Conservation (phyloP, 2,113 vertebrate species). For the human (Homo sapiens) region GRCh38 chr21:17514001-17514500, state of each 20-base stretch:
- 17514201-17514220: background rate
- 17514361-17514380: background rate
- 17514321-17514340: slow-evolving; percentile 75
- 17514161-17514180: background rate
- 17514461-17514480: background rate
- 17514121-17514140: background rate
- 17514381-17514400: background rate
- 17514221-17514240: background rate
- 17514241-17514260: slow-evolving; percentile 30
- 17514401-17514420: background rate
- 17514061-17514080: background rate
- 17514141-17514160: background rate
- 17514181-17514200: background rate
- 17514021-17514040: background rate
- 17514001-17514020: slow-evolving; percentile 29
- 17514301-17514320: slow-evolving; percentile 76
- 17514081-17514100: background rate
- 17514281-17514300: slow-evolving; percentile 79
- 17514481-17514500: slow-evolving; percentile 44
- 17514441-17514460: slow-evolving; percentile 3
- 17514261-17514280: slow-evolving; percentile 81
- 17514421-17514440: slow-evolving; percentile 47
- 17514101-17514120: background rate
- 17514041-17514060: background rate
- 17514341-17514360: slow-evolving; percentile 65